Conservation (phyloP, 2,113 vertebrate genomes). For the Morone chrysops region DNA sequence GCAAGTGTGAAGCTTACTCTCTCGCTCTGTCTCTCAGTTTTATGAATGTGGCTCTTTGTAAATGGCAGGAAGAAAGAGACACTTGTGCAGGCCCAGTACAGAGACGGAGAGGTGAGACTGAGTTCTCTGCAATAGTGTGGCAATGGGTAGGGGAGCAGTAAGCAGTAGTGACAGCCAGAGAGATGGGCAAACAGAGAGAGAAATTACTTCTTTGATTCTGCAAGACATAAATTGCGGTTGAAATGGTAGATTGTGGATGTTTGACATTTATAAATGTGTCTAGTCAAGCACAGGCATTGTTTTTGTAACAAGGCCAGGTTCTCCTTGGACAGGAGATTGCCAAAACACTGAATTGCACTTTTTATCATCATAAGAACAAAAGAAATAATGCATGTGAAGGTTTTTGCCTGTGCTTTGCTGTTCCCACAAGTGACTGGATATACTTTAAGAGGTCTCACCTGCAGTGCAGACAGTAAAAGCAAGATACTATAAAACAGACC, state of each 20-base stretch:
- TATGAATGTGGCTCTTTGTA: slow-evolving; percentile 83
- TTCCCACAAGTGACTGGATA: too few species aligned
- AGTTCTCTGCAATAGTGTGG: slow-evolving; percentile 40
- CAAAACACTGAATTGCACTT: neutral
- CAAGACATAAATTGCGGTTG: slow-evolving; percentile 14
- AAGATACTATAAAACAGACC: too few species aligned
- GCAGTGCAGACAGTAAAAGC: neutral
- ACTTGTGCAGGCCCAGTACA: slow-evolving; percentile 68
- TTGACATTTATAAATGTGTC: slow-evolving; percentile 6
- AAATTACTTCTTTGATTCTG: slow-evolving; percentile 46
- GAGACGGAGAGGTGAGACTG: slow-evolving; percentile 38
- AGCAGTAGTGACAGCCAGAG: slow-evolving; percentile 59
- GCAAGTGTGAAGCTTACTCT: slow-evolving; percentile 57
- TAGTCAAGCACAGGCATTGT: neutral
- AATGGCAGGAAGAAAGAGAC: slow-evolving; percentile 77
- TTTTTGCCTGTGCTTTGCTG: neutral
- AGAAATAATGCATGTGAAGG: neutral
- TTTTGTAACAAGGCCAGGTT: neutral
- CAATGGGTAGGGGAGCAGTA: slow-evolving; percentile 15
- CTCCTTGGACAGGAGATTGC: neutral
- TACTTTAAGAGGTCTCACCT: neutral
- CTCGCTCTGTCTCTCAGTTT: slow-evolving; percentile 28
- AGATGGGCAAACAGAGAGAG: slow-evolving; percentile 39
- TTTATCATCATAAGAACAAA: neutral
- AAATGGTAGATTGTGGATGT: neutral